Base-by-base conservation (phyloP, 2,113 vertebrate genomes). In the Cheilinus undulatus region DNA sequence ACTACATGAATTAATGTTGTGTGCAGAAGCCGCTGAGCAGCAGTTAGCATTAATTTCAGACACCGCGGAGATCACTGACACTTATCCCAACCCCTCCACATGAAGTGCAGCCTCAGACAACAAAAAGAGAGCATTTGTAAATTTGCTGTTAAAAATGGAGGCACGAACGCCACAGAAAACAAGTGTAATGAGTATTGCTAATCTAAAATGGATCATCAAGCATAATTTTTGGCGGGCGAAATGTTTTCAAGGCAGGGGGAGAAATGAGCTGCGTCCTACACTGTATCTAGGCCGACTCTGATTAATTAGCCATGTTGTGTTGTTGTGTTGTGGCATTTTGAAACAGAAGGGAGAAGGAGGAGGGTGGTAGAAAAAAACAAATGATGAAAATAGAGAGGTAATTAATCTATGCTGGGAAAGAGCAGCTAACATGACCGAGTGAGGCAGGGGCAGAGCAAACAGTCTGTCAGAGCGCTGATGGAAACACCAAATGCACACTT, bases 221-320 rank as follows among this genome's bases (percentile, higher is more conserved):
- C 72, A 76, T 82, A 73, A 69, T 82, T 10, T 69, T 73, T 4
- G 4, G 23, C 12, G 5, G 5, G 26, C 63, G 34, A 78, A 74
- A 73, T 83, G 61, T 77, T 86, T 77, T 42, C 14, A 45, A 57
- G 77, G 24, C 56, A 28, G 72, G 49, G 49, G 51, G 82, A 82
- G 82, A 58, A 82, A 84, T 20, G 58, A 72, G 86, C 75, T 20
- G 48, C 7, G 45, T 67, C 67, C 80, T 63, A 60, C 76, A 73
- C 76, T 80, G 79, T 85, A 92, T 92, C 89, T 91, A 82, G 91
- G 92, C 86, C 90, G 86, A 69, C 73, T 69, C 74, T 93, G 93
- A 93, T 94, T 92, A 92, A 94, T 94, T 93, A 90, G 89, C 87
- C 74, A 10, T 80, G 86, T 89, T 89, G 86, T 71, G 71, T 72